A percentile compares a stretch with the other conserved stretches of the same genome.
These are phyloP conservation scores for Strix aluco DNA, from an alignment of 2,113 vertebrate species.

Conservation along the genomic window DNA sequence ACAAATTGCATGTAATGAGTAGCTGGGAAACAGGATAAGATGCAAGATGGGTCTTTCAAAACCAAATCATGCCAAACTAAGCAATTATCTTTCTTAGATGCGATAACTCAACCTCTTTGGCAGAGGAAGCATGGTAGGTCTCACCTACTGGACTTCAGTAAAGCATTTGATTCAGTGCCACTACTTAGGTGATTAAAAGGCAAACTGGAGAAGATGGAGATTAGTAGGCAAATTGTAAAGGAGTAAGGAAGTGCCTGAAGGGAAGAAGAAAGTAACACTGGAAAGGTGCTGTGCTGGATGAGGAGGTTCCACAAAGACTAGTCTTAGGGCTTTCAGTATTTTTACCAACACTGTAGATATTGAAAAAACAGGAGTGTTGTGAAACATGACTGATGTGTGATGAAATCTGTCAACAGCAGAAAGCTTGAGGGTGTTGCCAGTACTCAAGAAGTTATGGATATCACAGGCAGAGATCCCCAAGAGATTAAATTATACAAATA, in stretches of 20 bases:
- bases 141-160: not conserved
- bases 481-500: not conserved
- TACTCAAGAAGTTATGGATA: not conserved
- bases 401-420: constrained; percentile 34
- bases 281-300: not conserved
- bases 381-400: constrained; percentile 21
- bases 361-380: not conserved
- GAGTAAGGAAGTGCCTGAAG: not conserved
- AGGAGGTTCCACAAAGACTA: not conserved
- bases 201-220: not conserved
- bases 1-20: not conserved
- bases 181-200: not conserved
- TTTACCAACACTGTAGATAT: not conserved
- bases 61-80: not conserved
- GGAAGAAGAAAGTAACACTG: not conserved
- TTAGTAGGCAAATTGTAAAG: not conserved
- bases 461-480: not conserved
- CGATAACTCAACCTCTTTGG: not conserved
- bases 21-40: not conserved
- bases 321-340: not conserved
- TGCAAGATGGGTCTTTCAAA: constrained; percentile 3
- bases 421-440: not conserved
- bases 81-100: not conserved
- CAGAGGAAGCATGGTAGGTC: not conserved
- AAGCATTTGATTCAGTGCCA: not conserved